Base-by-base conservation (phyloP, 2,797 vertebrate genomes). In the Pyrocephalus nanus region DNA sequence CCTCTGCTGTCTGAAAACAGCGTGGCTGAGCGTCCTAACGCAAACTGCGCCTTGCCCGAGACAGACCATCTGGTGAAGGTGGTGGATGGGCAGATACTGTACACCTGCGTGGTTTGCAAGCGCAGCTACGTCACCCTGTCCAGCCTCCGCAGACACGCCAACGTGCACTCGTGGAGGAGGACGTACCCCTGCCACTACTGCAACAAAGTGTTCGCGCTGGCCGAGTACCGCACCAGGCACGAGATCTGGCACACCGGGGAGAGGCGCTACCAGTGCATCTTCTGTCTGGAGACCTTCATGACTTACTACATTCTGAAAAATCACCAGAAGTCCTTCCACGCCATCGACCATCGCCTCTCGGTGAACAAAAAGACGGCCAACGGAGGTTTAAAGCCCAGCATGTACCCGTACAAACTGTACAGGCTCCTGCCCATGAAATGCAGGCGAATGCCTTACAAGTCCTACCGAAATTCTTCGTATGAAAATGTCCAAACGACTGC, bases 171-270 rank as follows among this genome's bases (percentile, higher is more conserved):
- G 1, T 99, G 99, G 99, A 98, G 99, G 81, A 99, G 99, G 96
- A 99, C 99, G 0, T 99, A 99, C 62, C 99, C 99, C 5, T 99
- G 99, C 84, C 99, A 99, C 97, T 99, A 99, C 81, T 99, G 99
- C 97, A 99, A 99, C 97, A 99, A 99, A 97, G 99, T 99, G 4
- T 99, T 99, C 53, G 99, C 99, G 0, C 95, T 99, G 95, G 99
- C 99, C 5, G 99, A 99, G 96, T 99, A 99, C 92, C 98, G 99
- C 65, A 99, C 99, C 40, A 99, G 99, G 48, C 99, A 99, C 25
- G 99, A 99, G 97, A 98, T 99, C 88, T 99, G 99, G 99, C 99
- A 99, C 96, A 99, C 99, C 1, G 99, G 99, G 29, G 99, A 99
- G 90, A 98, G 99, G 27, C 98, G 99, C 3, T 99, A 99, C 91